Base-by-base conservation (phyloP, 2,888 invertebrate species). In the Drosophila demipolita region DNA sequence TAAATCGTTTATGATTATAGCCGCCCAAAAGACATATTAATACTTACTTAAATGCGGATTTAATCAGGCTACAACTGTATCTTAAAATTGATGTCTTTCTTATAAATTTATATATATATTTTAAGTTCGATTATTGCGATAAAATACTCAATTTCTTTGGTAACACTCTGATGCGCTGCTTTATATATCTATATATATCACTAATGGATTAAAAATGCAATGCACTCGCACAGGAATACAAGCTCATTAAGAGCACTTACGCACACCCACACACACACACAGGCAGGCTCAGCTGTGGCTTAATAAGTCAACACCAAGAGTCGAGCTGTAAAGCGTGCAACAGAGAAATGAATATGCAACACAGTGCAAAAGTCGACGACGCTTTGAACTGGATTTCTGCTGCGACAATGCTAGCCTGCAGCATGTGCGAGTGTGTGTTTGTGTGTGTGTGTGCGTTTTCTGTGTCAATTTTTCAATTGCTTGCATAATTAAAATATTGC, bases 401-500 rank as follows among this genome's bases (percentile, higher is more conserved):
- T 67, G 66, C 68, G 55, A 53, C 65, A 53, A 45, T 62, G 62
- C n/a, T 17, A 40, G 40, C 1, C 45, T 45, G 15, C 15, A 23
- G 26, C 2, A 33, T 35, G 29, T 29, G 29, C 29, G 29, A 29
- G 29, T 29, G 29, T 29, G 29, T 58, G 53, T 32, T 9, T 35
- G 40, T 15, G 32, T 42, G 23, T 38, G 40, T 15, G 26, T 45
- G 40, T 32, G 35, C 40, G 50, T 36, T 48, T 55, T 38, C 67
- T 60, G 68, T 73, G 78, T 62, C 70, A 65, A 64, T 73, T 79
- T 79, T 79, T 79, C 73, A 73, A 81, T 79, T 79, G 81, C 75
- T 82, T 80, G 78, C 78, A 83, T 78, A 82, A 81, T 82, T 80
- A 83, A 82, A 77, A 83, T 83, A 81, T 81, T 73, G 70, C 82